A percentile compares a stretch with the other conserved stretches of the same genome.
Conservation (phyloP, 23 tunicate species). For the Trididemnum miniatum region DNA sequence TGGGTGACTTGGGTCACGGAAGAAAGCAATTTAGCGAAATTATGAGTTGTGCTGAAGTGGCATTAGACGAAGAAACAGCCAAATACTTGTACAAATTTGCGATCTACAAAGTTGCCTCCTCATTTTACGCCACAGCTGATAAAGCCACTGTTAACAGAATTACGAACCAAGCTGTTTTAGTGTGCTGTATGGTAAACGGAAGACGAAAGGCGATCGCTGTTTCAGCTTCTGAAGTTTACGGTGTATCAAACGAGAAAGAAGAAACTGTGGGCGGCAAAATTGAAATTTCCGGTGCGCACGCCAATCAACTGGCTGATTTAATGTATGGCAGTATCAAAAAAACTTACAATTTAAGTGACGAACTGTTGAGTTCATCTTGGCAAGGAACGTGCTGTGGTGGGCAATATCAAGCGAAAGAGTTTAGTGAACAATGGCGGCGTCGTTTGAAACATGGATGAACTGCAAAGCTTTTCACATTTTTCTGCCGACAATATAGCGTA, state of each 20-base stretch:
- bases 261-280: background rate
- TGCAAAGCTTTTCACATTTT: too few relatives aligned
- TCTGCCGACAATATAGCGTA: too few relatives aligned
- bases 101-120: background rate
- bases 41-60: background rate
- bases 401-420: background rate
- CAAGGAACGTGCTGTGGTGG: background rate
- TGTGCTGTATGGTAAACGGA: background rate
- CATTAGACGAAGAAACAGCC: background rate
- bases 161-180: background rate
- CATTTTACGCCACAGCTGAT: constrained; percentile 1
- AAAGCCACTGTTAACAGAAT: background rate
- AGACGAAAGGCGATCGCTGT: background rate
- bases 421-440: background rate
- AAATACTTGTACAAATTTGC: background rate
- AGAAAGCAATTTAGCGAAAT: background rate
- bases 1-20: constrained; percentile 15
- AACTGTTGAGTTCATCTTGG: too few relatives aligned
- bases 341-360: too few relatives aligned
- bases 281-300: background rate
- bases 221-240: background rate
- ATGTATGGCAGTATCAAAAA: background rate
- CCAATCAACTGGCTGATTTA: background rate
- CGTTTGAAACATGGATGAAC: background rate
- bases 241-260: too few relatives aligned